phyloP scores from a whole-genome alignment of 2,113 vertebrate genomes.

The Brienomyrus longianalis region DNA sequence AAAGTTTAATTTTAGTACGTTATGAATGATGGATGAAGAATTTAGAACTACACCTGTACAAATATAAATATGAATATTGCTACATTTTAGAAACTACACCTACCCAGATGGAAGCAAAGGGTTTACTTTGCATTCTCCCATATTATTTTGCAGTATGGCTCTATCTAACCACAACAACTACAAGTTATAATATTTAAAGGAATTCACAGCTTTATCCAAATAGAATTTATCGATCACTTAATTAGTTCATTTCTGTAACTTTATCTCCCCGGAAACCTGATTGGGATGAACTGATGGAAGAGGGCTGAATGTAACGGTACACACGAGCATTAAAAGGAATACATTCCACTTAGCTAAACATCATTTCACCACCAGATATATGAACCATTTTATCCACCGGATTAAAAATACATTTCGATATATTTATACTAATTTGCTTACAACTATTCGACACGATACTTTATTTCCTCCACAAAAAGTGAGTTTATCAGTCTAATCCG shows the following conservation, averaged over 20 bases:
- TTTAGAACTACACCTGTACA: neutral
- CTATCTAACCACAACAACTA: neutral
- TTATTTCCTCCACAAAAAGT: neutral
- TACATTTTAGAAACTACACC: neutral
- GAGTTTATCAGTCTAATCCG: neutral
- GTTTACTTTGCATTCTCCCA: neutral
- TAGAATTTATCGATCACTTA: neutral
- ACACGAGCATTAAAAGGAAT: neutral
- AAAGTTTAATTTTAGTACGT: neutral
- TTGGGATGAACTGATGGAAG: neutral
- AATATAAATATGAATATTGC: neutral
- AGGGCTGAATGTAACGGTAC: neutral
- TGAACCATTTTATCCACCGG: neutral
- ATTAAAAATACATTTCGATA: neutral
- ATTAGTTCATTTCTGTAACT: neutral
- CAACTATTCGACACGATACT: neutral
- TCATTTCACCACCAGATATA: neutral
- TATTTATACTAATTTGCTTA: neutral
- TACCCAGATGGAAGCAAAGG: neutral
- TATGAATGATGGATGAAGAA: neutral
- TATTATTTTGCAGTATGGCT: neutral
- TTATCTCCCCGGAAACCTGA: neutral
- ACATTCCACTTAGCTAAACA: neutral
- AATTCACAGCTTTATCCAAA: neutral
- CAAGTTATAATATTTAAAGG: neutral